Conservation (phyloP, 2,797 vertebrate species). For the Natrix natrix region DNA sequence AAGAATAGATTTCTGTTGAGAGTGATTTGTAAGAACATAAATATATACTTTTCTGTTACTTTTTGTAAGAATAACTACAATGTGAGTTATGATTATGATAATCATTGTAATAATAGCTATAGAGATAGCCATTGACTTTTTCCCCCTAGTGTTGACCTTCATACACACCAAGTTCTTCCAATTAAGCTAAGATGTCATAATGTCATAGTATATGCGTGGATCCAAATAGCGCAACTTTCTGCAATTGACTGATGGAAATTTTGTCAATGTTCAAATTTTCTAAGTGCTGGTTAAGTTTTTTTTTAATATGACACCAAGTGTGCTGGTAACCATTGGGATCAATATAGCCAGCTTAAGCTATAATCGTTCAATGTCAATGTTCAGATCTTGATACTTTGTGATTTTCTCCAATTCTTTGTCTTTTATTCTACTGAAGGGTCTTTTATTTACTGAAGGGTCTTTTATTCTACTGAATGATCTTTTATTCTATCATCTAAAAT, state of each 20-base stretch:
- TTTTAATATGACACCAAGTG: background rate
- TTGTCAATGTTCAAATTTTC: background rate
- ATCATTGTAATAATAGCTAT: background rate
- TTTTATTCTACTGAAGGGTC: background rate
- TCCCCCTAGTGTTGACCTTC: background rate
- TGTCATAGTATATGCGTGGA: background rate
- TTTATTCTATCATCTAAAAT: background rate
- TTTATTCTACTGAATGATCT: background rate
- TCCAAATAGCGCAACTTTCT: background rate
- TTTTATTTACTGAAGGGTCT: background rate
- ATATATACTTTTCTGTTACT: background rate
- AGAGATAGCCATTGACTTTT: background rate
- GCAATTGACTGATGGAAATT: background rate
- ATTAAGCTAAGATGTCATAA: background rate
- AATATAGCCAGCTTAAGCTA: background rate
- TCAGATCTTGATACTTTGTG: background rate
- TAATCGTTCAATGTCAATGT: background rate
- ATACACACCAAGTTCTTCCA: background rate
- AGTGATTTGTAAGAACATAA: background rate
- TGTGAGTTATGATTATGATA: background rate
- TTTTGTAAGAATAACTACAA: background rate
- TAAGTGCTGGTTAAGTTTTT: background rate
- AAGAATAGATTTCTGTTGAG: background rate
- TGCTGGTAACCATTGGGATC: background rate
- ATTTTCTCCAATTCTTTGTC: background rate